Evolutionary conservation across 2,888 invertebrate species (phyloP), one percentile per base, ranked within the genome.

Genomic region (Rhamnusium bicolor): DNA sequence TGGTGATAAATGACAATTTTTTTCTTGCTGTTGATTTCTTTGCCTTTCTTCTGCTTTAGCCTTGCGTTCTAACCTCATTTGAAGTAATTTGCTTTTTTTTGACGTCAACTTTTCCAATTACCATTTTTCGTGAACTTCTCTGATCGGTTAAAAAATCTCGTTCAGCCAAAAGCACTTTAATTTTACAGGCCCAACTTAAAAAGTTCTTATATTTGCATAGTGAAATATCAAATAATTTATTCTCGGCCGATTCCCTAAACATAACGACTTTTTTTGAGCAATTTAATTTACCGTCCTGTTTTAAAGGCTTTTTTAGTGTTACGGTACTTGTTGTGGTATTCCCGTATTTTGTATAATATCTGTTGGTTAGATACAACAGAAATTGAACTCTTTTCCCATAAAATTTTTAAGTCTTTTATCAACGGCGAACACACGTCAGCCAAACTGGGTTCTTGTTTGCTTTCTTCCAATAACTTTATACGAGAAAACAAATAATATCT

Each of bases 161-260:
- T 46, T 46, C 10, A 46, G 46, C 46, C 24, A 24, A 24, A 24
- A 5, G 24, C 24, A 24, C 24, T 24, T 24, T 24, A 24, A 24
- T 24, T 24, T 24, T 24, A 24, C 24, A 24, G 24, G 24, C 24
- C 2, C 24, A 24, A 24, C 24, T 24, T 24, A 24, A 24, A 24
- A 24, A 46, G 24, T 24, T 24, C 24, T 24, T 24, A 24, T 24
- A 24, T 24, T 24, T 24, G 24, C 24, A 24, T 24, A 24, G 24
- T 24, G 24, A 24, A 24, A 24, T 24, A 24, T 24, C 24, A 24
- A 24, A 24, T 24, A 24, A 24, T n/a, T 46, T 46, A n/a, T 46
- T 46, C 46, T 46, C 46, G n/a, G 46, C 46, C n/a, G n/a, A 46
- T n/a, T 46, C n/a, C n/a, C 46, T 46, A 46, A 46, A 46, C 46